These are phyloP conservation scores for Margaritifera margaritifera DNA, from an alignment of 2,888 invertebrate species.

Conservation along the genomic window DNA sequence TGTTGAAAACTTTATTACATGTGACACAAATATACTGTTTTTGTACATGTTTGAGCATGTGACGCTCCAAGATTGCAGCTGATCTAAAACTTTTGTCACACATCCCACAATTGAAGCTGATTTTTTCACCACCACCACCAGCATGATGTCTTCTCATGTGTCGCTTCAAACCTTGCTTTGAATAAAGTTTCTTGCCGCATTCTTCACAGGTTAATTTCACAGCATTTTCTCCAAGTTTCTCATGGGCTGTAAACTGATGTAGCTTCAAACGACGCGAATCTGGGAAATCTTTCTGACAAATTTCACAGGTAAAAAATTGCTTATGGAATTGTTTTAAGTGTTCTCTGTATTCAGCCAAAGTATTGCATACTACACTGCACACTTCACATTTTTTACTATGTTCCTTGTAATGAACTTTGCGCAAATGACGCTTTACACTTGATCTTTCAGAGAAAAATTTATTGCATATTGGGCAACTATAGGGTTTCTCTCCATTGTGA, in stretches of 20 bases:
- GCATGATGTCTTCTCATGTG: conserved; percentile 28
- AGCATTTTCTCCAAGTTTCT: conserved; percentile 18
- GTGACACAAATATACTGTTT: conserved; percentile 27
- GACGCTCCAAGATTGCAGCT: conserved; percentile 19
- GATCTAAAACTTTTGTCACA: conserved; percentile 26
- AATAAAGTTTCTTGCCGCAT: conserved; percentile 37
- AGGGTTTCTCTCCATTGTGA: conserved; percentile 38
- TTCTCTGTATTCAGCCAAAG: conserved; percentile 31
- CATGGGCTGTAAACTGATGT: conserved; percentile 39
- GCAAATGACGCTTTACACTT: conserved; percentile 37
- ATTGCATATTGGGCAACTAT: conserved; percentile 36
- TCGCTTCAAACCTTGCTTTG: conserved; percentile 39
- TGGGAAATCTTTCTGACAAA: conserved; percentile 34
- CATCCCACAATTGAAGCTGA: conserved; percentile 25
- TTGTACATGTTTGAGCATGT: conserved; percentile 30
- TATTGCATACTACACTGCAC: conserved; percentile 33
- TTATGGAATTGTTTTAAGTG: conserved; percentile 31
- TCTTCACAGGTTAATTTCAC: conserved; percentile 18
- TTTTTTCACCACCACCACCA: conserved; percentile 13
- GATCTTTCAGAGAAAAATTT: conserved; percentile 39
- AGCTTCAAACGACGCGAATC: conserved; percentile 35
- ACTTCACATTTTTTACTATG: conserved; percentile 40
- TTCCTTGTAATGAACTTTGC: conserved; percentile 39
- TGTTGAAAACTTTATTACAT: conserved; percentile 30
- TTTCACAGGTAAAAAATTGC: conserved; percentile 30